phyloP scores from a whole-genome alignment of 1,140 invertebrate genomes.

The Brachionus koreanus region DNA sequence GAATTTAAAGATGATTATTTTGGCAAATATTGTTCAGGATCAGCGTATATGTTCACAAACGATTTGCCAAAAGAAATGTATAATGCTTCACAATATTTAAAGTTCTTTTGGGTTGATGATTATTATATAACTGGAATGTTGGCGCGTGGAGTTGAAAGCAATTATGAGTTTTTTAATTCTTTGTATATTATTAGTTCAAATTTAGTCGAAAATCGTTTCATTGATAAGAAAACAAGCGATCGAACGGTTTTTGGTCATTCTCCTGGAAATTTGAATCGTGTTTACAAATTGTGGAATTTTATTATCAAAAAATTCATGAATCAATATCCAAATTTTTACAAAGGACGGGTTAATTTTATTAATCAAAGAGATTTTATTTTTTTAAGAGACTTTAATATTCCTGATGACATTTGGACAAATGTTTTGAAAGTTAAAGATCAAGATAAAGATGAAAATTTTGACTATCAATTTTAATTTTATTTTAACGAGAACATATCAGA shows the following conservation, averaged over 20 bases:
- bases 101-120: conserved; percentile 62
- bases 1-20: conserved; percentile 56
- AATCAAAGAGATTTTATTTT: background rate
- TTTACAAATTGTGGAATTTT: conserved; percentile 27
- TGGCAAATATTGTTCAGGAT: conserved; percentile 59
- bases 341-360: background rate
- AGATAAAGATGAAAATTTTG: background rate
- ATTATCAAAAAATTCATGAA: background rate
- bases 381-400: background rate
- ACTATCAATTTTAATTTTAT: background rate
- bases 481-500: too few relatives aligned
- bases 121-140: conserved; percentile 61
- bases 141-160: conserved; percentile 49
- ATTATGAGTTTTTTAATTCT: conserved; percentile 15
- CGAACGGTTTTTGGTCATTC: conserved; percentile 34
- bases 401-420: background rate
- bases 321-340: background rate
- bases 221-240: background rate
- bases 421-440: background rate
- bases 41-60: conserved; percentile 47
- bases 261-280: conserved; percentile 9
- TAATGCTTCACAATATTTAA: conserved; percentile 50
- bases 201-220: background rate
- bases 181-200: conserved; percentile 24
- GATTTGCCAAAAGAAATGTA: conserved; percentile 44